Conservation (phyloP, 1,140 invertebrate genomes). For the Drosophila funebris region DNA sequence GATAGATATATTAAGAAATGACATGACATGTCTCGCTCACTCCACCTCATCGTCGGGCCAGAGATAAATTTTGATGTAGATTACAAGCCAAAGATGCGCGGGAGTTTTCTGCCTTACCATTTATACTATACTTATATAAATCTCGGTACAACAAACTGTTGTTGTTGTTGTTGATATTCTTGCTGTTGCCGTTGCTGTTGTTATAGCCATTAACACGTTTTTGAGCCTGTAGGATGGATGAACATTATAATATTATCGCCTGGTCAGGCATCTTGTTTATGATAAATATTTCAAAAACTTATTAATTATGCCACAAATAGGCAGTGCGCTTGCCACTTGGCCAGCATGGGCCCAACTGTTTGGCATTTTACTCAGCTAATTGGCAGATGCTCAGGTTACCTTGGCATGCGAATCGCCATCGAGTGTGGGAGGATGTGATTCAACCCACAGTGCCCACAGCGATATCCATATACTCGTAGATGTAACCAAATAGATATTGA, state of each 20-base stretch:
- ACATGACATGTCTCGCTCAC: constrained; percentile 79
- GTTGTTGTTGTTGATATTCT: background rate
- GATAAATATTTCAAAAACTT: constrained; percentile 78
- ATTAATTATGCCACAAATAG: constrained; percentile 80
- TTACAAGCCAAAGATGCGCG: constrained; percentile 56
- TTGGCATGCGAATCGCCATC: constrained; percentile 2
- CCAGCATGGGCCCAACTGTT: constrained; percentile 2
- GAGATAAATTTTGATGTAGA: constrained; percentile 82
- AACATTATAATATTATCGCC: constrained; percentile 74
- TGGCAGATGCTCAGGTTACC: constrained; percentile 31
- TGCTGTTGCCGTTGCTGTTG: background rate
- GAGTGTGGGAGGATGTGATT: constrained; percentile 32
- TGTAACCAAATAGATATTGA: constrained; percentile 18
- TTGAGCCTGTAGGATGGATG: constrained; percentile 56
- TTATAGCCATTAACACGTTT: constrained; percentile 47
- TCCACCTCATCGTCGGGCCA: constrained; percentile 21
- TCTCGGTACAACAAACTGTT: constrained; percentile 14
- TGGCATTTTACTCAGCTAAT: constrained; percentile 50
- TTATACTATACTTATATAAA: constrained; percentile 42
- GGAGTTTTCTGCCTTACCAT: constrained; percentile 18
- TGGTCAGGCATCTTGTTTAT: constrained; percentile 69
- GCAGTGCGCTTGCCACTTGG: constrained; percentile 21
- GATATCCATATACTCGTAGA: background rate
- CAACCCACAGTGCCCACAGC: constrained; percentile 1
- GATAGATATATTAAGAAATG: constrained; percentile 82